phyloP scores from a whole-genome alignment of 2,797 vertebrate genomes.

The Spondyliosoma cantharus region DNA sequence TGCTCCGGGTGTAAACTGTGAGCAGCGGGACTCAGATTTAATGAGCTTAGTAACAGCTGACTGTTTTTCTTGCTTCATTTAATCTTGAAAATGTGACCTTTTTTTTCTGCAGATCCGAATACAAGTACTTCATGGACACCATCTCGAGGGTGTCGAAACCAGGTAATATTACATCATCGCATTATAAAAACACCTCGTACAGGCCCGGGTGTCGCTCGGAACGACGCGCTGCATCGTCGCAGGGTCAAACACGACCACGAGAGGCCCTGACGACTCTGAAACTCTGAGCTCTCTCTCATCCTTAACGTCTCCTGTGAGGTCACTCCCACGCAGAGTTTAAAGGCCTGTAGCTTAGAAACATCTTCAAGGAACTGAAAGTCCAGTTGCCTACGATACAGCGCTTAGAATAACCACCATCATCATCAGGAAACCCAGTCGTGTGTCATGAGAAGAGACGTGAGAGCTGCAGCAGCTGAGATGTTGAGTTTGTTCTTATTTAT shows the following conservation, averaged over 20 bases:
- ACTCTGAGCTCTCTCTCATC: too few species aligned
- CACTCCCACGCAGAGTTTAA: too few species aligned
- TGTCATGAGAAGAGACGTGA: background rate
- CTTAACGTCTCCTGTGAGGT: too few species aligned
- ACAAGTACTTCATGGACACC: conserved; percentile 80
- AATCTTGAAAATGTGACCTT: conserved; percentile 22
- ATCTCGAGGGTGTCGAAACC: conserved; percentile 79
- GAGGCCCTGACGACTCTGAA: too few species aligned
- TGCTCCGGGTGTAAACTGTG: background rate
- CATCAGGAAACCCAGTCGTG: background rate
- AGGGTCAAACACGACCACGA: too few species aligned
- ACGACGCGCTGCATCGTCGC: background rate
- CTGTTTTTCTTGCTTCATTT: background rate
- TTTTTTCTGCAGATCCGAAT: conserved; percentile 80
- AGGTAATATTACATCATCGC: conserved; percentile 69
- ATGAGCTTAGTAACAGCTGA: background rate
- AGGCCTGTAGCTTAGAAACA: too few species aligned
- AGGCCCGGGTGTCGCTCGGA: background rate
- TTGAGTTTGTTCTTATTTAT: background rate
- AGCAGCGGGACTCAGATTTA: background rate
- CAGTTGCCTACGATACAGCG: too few species aligned
- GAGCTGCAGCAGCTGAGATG: background rate
- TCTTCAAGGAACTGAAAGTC: too few species aligned
- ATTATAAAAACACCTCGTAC: background rate
- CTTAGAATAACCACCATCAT: too few species aligned